Conservation (phyloP, 2,113 vertebrate genomes). For the Planiliza haematocheilus region DNA sequence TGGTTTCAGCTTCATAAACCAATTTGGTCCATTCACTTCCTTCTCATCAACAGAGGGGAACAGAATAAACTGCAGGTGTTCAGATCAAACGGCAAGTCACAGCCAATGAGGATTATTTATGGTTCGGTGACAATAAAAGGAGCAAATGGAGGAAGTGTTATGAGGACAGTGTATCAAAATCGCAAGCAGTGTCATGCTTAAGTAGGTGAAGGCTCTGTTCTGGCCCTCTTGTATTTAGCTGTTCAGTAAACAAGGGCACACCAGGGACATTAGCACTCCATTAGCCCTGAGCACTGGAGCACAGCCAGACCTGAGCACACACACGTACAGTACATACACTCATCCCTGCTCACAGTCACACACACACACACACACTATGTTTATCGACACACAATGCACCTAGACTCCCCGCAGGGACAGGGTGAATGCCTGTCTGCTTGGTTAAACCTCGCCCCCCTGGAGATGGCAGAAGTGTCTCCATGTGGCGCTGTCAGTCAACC, state of each 20-base stretch:
- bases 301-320: conserved; percentile 38
- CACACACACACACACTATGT: conserved; percentile 19
- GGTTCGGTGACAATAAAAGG: neutral
- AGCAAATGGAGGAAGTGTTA: conserved; percentile 28
- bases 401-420: conserved; percentile 6
- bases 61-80: conserved; percentile 27
- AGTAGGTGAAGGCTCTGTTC: conserved; percentile 43
- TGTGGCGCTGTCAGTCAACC: conserved; percentile 45
- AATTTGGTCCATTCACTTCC: neutral
- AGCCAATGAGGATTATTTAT: conserved; percentile 20
- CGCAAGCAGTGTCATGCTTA: conserved; percentile 39
- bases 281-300: conserved; percentile 54
- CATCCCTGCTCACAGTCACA: neutral
- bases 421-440: conserved; percentile 11
- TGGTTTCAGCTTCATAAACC: neutral
- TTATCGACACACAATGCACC: conserved; percentile 29
- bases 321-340: conserved; percentile 21
- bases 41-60: conserved; percentile 42
- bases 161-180: conserved; percentile 41
- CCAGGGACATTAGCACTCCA: conserved; percentile 61
- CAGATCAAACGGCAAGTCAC: conserved; percentile 31
- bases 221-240: conserved; percentile 59
- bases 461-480: conserved; percentile 22
- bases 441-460: conserved; percentile 17
- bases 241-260: conserved; percentile 65